These are phyloP conservation scores for Rhinoptilus africanus DNA, from an alignment of 2,113 vertebrate species.

Conservation along the genomic window DNA sequence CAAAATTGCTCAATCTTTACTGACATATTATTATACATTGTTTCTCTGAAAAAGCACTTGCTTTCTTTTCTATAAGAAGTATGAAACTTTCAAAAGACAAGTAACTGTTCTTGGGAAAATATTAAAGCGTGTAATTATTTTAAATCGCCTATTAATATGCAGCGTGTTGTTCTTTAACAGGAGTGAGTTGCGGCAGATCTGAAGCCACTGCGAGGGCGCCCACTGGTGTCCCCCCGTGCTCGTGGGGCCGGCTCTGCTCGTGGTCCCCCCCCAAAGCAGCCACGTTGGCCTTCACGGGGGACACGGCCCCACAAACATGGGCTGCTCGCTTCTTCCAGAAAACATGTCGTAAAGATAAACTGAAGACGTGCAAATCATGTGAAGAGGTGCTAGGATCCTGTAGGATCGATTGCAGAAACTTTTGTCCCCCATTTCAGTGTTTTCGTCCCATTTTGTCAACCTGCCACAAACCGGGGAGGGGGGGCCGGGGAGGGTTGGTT, in stretches of 20 bases:
- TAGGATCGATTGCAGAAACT: not conserved
- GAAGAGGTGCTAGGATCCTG: not conserved
- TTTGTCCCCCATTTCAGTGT: not conserved
- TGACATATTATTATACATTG: constrained; percentile 99
- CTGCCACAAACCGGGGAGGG: not conserved
- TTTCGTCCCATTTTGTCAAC: not conserved
- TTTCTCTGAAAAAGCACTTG: constrained; percentile 90
- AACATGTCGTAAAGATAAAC: not conserved
- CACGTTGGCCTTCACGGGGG: not conserved
- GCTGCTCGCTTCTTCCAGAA: not conserved
- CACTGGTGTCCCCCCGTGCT: not conserved
- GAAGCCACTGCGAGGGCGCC: constrained; percentile 50
- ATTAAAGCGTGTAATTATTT: constrained; percentile 94
- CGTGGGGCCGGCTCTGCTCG: not conserved
- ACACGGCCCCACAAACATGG: not conserved
- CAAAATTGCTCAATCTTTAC: constrained; percentile 95
- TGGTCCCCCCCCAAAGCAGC: not conserved
- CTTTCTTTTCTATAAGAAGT: constrained; percentile 92
- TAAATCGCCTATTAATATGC: constrained; percentile 94
- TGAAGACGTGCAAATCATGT: not conserved
- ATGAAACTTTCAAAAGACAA: constrained; percentile 88
- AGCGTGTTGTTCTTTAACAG: constrained; percentile 88
- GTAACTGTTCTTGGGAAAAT: constrained; percentile 83
- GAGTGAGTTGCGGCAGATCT: constrained; percentile 80
- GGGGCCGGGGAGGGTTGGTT: no score